Evolutionary conservation across 2,113 vertebrate species (phyloP).

Genomic region (Mastomys natalensis): DNA sequence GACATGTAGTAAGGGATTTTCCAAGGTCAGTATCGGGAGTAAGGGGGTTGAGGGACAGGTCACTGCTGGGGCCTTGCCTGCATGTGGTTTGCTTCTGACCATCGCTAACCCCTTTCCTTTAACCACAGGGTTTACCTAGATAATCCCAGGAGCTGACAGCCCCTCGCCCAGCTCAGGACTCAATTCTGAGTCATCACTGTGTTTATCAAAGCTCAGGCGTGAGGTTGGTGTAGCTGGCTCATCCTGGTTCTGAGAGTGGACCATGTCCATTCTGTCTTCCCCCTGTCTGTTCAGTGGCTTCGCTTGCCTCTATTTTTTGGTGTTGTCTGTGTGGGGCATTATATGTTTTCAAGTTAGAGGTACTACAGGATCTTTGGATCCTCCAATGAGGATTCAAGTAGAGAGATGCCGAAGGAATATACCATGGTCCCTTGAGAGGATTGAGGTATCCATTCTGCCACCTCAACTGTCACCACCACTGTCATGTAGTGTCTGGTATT

Average conservation of each 20-base stretch:
- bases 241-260: not conserved
- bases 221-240: fast-evolving
- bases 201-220: fast-evolving
- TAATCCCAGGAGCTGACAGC: fast-evolving
- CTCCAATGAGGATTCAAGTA: not conserved
- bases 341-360: not conserved
- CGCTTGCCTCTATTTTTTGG: not conserved
- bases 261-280: not conserved
- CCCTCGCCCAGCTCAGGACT: not conserved
- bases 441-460: not conserved
- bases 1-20: not conserved
- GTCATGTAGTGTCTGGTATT: not conserved
- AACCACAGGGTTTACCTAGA: not conserved
- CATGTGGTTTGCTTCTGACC: not conserved
- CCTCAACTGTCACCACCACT: not conserved
- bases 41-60: constrained; percentile 6
- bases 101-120: fast-evolving
- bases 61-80: not conserved
- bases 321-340: not conserved
- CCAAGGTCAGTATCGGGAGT: not conserved
- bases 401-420: not conserved
- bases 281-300: not conserved
- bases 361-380: fast-evolving
- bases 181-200: fast-evolving
- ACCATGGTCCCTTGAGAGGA: not conserved